phyloP scores from a whole-genome alignment of 2,797 vertebrate genomes.

The Acropternis orthonyx region DNA sequence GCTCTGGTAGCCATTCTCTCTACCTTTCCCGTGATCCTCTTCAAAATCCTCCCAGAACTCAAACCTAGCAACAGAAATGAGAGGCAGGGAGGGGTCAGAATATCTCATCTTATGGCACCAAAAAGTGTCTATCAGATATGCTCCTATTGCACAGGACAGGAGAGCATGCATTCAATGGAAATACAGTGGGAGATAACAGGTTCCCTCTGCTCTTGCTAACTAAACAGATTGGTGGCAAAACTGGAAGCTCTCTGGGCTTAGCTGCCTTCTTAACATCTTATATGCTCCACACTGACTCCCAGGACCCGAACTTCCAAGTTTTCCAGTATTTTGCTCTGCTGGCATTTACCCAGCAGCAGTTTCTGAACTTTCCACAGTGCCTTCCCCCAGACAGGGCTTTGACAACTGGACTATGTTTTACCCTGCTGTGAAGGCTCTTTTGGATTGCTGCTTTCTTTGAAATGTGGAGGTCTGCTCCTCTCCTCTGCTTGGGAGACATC shows the following conservation, averaged over 20 bases:
- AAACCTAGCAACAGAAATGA: slow-evolving; percentile 79
- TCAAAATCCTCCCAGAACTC: slow-evolving; percentile 98
- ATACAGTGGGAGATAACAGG: not conserved
- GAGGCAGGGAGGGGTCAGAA: not conserved
- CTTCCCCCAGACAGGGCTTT: not conserved
- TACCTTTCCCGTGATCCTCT: slow-evolving; percentile 92
- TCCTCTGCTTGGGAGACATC: not conserved
- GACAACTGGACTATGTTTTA: not conserved
- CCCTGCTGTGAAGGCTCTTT: not conserved
- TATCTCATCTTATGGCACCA: not conserved
- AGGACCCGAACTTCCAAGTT: not conserved
- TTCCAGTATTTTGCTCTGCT: not conserved
- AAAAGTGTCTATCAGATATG: not conserved
- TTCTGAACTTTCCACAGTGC: not conserved
- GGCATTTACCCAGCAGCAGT: not conserved
- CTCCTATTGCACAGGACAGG: not conserved
- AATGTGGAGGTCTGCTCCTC: not conserved
- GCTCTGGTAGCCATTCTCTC: slow-evolving; percentile 96
- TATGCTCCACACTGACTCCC: not conserved
- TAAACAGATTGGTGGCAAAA: not conserved
- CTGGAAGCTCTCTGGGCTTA: not conserved
- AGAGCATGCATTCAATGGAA: not conserved
- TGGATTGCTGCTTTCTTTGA: not conserved
- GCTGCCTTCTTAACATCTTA: not conserved
- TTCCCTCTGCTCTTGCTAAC: not conserved